phyloP scores from a whole-genome alignment of 2,797 vertebrate genomes.

The Glossophaga mutica region DNA sequence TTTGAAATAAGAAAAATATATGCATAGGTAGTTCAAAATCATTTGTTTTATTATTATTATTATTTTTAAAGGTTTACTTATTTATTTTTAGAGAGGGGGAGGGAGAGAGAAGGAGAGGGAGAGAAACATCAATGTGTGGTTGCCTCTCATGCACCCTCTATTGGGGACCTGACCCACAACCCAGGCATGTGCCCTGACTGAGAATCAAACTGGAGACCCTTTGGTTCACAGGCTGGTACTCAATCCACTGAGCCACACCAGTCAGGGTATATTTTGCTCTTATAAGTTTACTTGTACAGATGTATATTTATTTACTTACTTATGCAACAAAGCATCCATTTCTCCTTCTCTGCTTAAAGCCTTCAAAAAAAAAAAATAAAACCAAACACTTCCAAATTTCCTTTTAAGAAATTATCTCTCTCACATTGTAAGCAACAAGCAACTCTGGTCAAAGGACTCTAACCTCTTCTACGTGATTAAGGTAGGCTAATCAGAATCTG shows the following conservation, averaged over 20 bases:
- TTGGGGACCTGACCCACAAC: not conserved
- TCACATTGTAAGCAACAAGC: not conserved
- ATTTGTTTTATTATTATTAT: not conserved
- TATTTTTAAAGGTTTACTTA: not conserved
- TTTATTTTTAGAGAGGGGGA: not conserved
- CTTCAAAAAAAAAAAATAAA: not conserved
- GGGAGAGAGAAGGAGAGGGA: not conserved
- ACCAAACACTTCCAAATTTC: not conserved
- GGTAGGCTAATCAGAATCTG: not conserved
- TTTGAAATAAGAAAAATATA: conserved; percentile 1
- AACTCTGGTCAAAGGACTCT: not conserved
- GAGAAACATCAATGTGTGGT: not conserved
- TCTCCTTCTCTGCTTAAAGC: not conserved
- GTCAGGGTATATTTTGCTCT: not conserved
- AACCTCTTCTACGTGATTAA: not conserved
- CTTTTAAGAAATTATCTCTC: not conserved
- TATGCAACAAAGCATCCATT: not conserved
- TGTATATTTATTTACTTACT: not conserved
- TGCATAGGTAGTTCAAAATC: not conserved
- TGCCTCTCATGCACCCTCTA: not conserved
- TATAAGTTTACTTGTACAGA: not conserved
- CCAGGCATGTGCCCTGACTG: not conserved
- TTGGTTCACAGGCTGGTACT: not conserved
- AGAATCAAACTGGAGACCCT: not conserved
- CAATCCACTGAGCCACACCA: not conserved